Percentiles rank a stretch among this genome's conserved stretches.
These are phyloP conservation scores for Scolopax bukidnonensis DNA, from an alignment of 2,797 vertebrate species.

Conservation along the genomic window DNA sequence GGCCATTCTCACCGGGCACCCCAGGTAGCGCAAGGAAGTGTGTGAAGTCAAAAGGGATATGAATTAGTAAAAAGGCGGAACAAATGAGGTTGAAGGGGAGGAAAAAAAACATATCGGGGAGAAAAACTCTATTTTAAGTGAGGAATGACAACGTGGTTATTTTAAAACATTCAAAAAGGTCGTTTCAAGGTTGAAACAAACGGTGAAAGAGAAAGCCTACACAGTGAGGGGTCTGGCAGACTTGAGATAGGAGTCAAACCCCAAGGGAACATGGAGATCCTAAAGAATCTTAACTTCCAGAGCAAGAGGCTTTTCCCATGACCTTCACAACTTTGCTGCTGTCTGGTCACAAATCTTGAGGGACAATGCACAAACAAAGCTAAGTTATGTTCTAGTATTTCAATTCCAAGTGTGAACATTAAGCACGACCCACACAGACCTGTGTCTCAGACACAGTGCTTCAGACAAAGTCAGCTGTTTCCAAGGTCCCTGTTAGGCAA, in stretches of 20 bases:
- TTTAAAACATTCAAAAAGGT: conserved; percentile 25
- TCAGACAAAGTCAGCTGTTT: neutral
- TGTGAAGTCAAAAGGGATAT: conserved; percentile 45
- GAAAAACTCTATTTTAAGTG: conserved; percentile 30
- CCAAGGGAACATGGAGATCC: neutral
- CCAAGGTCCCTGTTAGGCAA: neutral
- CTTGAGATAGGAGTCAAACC: neutral
- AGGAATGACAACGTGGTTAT: conserved; percentile 6
- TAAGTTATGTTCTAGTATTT: neutral
- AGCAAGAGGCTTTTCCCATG: neutral
- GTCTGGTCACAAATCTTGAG: neutral
- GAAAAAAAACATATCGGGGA: neutral
- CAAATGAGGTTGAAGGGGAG: conserved; percentile 1
- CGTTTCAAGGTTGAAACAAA: conserved; percentile 35
- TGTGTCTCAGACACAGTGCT: neutral
- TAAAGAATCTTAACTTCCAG: neutral
- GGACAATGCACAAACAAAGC: neutral
- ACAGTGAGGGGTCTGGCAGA: neutral
- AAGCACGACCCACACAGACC: neutral
- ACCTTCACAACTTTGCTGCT: neutral
- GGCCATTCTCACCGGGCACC: conserved; percentile 39
- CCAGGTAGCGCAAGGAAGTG: conserved; percentile 28
- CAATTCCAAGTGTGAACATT: neutral
- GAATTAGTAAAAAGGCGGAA: conserved; percentile 61
- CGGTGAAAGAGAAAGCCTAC: neutral